These are phyloP conservation scores for Quadroppia sp. DNA, from an alignment of 2,888 invertebrate species.

Conservation along the genomic window DNA sequence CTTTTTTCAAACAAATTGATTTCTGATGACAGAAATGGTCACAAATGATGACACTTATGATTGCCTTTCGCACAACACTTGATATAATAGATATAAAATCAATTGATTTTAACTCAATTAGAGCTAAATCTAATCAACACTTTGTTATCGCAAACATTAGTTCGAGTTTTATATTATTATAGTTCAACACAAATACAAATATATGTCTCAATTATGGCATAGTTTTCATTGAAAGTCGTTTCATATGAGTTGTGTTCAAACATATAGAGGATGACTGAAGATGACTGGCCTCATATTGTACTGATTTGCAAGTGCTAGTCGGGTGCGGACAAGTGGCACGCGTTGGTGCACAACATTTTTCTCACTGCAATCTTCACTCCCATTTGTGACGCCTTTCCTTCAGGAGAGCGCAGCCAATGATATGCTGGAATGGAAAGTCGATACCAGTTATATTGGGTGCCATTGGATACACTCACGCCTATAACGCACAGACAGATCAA, in stretches of 20 bases:
- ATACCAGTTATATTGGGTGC: slow-evolving; percentile 34
- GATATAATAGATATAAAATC: neutral
- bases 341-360: slow-evolving; percentile 36
- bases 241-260: too few species aligned
- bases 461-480: slow-evolving; percentile 37
- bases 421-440: slow-evolving; percentile 12
- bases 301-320: slow-evolving; percentile 8
- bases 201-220: neutral
- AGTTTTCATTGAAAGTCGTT: neutral
- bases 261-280: neutral
- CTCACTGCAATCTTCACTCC: slow-evolving; percentile 38
- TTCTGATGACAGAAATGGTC: slow-evolving; percentile 13
- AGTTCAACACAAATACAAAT: neutral
- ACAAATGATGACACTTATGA: neutral
- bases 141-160: neutral
- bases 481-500: slow-evolving; percentile 22
- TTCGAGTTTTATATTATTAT: neutral
- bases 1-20: neutral
- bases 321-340: slow-evolving; percentile 27
- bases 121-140: neutral
- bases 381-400: slow-evolving; percentile 37
- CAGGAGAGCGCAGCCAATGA: slow-evolving; percentile 3
- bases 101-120: neutral
- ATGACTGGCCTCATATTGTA: neutral
- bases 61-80: neutral